phyloP scores from a whole-genome alignment of 2,113 vertebrate species.

The Mohoua ochrocephala region DNA sequence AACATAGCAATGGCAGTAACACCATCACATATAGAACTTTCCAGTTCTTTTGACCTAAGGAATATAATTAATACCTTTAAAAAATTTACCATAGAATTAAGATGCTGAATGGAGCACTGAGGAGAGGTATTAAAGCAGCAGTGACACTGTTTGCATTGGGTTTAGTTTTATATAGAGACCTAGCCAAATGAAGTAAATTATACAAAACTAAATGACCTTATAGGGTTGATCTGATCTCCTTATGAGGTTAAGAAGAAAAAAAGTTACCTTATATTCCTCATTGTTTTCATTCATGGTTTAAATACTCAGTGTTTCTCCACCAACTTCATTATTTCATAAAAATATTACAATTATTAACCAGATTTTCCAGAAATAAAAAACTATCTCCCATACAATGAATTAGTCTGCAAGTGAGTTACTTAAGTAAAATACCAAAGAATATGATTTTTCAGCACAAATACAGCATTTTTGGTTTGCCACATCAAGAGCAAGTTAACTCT shows the following conservation, averaged over 20 bases:
- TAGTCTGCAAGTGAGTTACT: not conserved
- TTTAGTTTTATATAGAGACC: not conserved
- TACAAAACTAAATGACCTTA: not conserved
- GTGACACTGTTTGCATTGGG: not conserved
- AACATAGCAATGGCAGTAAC: slow-evolving; percentile 21
- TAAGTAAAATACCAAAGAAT: not conserved
- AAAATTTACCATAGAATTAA: not conserved
- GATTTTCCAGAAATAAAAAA: not conserved
- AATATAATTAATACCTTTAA: not conserved
- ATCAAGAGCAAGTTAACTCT: not conserved
- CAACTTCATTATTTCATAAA: not conserved
- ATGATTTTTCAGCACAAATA: not conserved
- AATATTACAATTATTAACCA: not conserved
- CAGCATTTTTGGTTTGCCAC: not conserved
- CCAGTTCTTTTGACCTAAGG: not conserved
- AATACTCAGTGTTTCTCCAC: not conserved
- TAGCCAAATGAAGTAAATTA: not conserved
- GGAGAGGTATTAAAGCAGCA: not conserved
- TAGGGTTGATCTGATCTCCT: not conserved
- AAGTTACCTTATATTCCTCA: not conserved
- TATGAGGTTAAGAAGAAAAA: not conserved
- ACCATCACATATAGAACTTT: slow-evolving; percentile 3
- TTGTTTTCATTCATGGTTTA: not conserved
- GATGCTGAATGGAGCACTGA: not conserved
- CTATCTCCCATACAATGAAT: not conserved